Evolutionary conservation across 2,888 invertebrate species (phyloP).

Genomic region (Orchestes rusci): DNA sequence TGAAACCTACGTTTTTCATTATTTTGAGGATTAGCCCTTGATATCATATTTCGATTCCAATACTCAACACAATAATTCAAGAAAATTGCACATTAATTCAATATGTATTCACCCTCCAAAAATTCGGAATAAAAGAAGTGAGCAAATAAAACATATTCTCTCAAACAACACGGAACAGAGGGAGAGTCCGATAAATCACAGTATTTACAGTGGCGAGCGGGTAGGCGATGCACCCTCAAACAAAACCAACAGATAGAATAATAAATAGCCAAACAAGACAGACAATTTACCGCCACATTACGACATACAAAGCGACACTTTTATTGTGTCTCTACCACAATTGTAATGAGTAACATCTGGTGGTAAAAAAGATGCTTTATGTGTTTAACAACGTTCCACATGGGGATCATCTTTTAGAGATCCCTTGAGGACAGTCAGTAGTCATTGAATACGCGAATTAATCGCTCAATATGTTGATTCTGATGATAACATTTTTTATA

Average conservation of each 20-base stretch:
- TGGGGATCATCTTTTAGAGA: conserved; percentile 15
- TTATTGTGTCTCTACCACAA: conserved; percentile 21
- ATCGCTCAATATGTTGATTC: too few species aligned
- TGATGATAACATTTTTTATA: too few species aligned
- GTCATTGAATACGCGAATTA: too few species aligned
- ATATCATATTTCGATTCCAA: too few species aligned
- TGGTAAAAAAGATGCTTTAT: conserved; percentile 36
- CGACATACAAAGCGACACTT: conserved; percentile 37
- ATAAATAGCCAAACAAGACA: conserved; percentile 43
- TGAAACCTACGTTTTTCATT: too few species aligned
- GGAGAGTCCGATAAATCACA: conserved; percentile 31
- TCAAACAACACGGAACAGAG: not conserved
- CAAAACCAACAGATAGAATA: conserved; percentile 41
- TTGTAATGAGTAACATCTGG: conserved; percentile 43
- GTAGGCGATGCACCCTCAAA: conserved; percentile 29
- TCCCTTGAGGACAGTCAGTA: conserved; percentile 12
- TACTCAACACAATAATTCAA: too few species aligned
- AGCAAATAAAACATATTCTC: not conserved
- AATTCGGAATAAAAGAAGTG: not conserved
- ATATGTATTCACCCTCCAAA: not conserved
- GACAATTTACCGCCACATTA: conserved; percentile 46
- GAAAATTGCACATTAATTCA: too few species aligned
- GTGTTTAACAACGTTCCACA: conserved; percentile 18
- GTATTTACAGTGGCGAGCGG: too few species aligned
- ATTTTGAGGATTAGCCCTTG: too few species aligned